A percentile compares a stretch with the other conserved stretches of the same genome.
Evolutionary conservation across 2,113 vertebrate species (phyloP).

Genomic region (Pardalotus punctatus): DNA sequence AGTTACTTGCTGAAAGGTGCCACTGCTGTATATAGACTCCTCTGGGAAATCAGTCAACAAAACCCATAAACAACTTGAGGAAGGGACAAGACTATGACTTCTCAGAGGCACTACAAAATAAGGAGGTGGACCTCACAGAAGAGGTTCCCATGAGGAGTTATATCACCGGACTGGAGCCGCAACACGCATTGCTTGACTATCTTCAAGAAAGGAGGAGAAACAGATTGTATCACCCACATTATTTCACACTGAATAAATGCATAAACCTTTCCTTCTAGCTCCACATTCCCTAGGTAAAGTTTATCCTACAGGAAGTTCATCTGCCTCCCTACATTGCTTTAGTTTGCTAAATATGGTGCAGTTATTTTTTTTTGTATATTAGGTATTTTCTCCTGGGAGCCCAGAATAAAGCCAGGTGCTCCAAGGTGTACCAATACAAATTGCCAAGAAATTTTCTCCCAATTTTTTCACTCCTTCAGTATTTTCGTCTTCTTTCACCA

Average conservation of each 20-base stretch:
- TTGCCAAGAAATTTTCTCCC: background rate
- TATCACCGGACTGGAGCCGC: background rate
- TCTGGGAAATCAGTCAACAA: background rate
- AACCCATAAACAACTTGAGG: background rate
- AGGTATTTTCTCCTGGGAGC: background rate
- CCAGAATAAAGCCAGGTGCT: background rate
- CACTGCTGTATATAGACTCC: background rate
- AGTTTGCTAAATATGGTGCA: background rate
- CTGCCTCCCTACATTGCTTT: background rate
- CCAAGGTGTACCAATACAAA: background rate
- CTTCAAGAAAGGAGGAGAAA: background rate
- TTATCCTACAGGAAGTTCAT: background rate
- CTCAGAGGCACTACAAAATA: background rate
- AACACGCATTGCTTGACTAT: background rate
- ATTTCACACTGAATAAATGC: background rate
- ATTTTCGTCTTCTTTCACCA: background rate
- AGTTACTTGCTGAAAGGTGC: background rate
- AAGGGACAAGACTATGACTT: background rate
- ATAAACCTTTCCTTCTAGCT: background rate
- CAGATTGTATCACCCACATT: background rate
- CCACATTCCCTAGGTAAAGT: background rate
- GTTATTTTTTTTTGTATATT: background rate
- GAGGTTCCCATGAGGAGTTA: background rate
- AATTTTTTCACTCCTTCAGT: background rate
- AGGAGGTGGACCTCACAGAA: background rate